Percentiles rank a stretch among this genome's conserved stretches.
phyloP scores from a whole-genome alignment of 2,888 invertebrate genomes.

The Alloscopus bannaensis region DNA sequence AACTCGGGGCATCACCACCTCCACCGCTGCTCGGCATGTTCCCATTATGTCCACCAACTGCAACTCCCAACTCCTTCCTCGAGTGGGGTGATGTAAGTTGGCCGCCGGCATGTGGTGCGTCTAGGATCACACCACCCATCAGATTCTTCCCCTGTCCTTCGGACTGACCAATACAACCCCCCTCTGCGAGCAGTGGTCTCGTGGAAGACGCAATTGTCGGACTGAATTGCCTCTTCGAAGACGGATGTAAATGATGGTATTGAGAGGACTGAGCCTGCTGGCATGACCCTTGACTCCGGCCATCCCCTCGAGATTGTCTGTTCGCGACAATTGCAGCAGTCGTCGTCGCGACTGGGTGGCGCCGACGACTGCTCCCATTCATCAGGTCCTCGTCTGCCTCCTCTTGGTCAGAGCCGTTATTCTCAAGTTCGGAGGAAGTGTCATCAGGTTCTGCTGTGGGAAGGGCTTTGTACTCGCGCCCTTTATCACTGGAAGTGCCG shows the following conservation, averaged over 20 bases:
- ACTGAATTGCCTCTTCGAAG: too few species aligned
- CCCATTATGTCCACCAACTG: constrained; percentile 20
- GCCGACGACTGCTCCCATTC: neutral
- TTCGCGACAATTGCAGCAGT: constrained; percentile 47
- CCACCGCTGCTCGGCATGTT: neutral
- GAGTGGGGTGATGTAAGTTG: constrained; percentile 7
- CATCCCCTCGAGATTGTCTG: constrained; percentile 10
- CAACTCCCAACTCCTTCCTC: neutral
- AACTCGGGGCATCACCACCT: constrained; percentile 1
- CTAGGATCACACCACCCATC: too few species aligned
- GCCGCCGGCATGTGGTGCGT: neutral
- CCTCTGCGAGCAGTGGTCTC: too few species aligned
- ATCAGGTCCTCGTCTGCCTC: constrained; percentile 58
- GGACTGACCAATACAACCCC: too few species aligned
- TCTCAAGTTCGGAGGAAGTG: constrained; percentile 50
- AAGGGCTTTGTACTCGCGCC: constrained; percentile 68
- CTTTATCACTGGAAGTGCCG: constrained; percentile 37
- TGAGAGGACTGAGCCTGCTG: neutral
- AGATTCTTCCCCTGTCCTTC: too few species aligned
- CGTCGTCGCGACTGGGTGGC: constrained; percentile 23
- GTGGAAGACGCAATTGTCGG: too few species aligned
- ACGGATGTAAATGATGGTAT: neutral
- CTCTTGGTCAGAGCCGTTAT: constrained; percentile 53
- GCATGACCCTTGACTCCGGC: constrained; percentile 29
- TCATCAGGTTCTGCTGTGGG: constrained; percentile 70